A percentile compares a stretch with the other conserved stretches of the same genome.
Conservation (phyloP, 2,113 vertebrate genomes). For the Nerophis ophidion region DNA sequence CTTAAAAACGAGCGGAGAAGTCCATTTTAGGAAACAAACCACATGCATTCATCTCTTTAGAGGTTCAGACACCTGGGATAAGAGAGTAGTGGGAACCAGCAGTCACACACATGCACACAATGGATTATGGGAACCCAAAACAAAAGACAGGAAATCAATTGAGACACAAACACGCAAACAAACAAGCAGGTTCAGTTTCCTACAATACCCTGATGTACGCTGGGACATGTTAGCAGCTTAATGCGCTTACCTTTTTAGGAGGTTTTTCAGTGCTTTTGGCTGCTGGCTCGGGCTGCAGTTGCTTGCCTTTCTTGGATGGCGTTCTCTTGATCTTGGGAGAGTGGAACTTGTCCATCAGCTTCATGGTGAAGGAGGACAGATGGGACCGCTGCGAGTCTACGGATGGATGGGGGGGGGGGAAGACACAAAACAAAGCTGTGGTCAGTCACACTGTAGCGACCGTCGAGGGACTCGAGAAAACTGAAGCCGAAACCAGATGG, state of each 20-base stretch:
- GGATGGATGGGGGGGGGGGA: constrained; percentile 24
- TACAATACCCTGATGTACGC: constrained; percentile 15
- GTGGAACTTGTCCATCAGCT: constrained; percentile 97
- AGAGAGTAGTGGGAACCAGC: constrained; percentile 53
- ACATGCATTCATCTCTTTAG: constrained; percentile 37
- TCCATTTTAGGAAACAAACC: constrained; percentile 41
- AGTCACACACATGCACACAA: constrained; percentile 39
- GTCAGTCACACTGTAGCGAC: background rate
- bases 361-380: constrained; percentile 97
- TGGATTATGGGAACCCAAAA: constrained; percentile 21
- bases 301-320: constrained; percentile 94
- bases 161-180: constrained; percentile 39
- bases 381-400: constrained; percentile 95
- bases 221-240: background rate
- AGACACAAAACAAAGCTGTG: background rate
- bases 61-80: constrained; percentile 49
- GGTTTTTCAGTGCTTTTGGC: constrained; percentile 86
- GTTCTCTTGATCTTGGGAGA: constrained; percentile 97
- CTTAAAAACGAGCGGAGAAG: constrained; percentile 34
- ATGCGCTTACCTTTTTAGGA: constrained; percentile 82
- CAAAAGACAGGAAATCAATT: constrained; percentile 32
- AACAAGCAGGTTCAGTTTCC: constrained; percentile 16
- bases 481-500: constrained; percentile 1
- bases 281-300: constrained; percentile 78
- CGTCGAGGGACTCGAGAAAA: too few relatives aligned